These are phyloP conservation scores for Rhinoptilus africanus DNA, from an alignment of 2,113 vertebrate species.

Conservation along the genomic window DNA sequence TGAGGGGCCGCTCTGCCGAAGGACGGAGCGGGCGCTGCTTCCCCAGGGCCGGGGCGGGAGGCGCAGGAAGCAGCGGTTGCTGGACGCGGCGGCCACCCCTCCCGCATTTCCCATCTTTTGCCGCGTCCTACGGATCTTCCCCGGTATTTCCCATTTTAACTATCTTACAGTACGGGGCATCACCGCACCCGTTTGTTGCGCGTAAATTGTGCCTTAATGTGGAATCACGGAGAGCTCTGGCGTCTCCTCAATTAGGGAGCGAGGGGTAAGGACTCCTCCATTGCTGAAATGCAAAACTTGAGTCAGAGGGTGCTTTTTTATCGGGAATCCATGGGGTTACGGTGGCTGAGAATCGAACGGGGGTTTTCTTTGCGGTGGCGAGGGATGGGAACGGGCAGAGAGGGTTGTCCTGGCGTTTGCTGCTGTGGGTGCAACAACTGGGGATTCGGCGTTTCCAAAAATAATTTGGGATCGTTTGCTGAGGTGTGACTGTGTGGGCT, in stretches of 20 bases:
- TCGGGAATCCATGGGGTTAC: not conserved
- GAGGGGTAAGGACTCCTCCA: not conserved
- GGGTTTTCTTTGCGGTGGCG: not conserved
- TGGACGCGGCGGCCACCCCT: too few species aligned
- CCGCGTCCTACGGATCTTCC: not conserved
- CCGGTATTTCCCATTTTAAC: not conserved
- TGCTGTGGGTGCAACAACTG: not conserved
- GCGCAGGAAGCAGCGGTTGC: too few species aligned
- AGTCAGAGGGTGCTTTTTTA: not conserved
- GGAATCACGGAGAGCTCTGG: not conserved
- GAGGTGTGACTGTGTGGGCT: not conserved
- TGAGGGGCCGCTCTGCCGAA: not conserved
- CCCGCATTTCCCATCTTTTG: too few species aligned
- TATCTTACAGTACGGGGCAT: not conserved
- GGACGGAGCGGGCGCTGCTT: not conserved
- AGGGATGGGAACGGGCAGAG: not conserved
- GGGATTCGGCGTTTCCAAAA: not conserved
- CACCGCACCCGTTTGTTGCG: not conserved
- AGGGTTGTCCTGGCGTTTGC: not conserved
- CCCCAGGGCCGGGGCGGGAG: too few species aligned
- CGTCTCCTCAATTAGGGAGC: not conserved
- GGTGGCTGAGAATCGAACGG: not conserved
- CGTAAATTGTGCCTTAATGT: conserved; percentile 23
- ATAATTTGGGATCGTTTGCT: not conserved
- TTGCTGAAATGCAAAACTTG: not conserved